phyloP scores from a whole-genome alignment of 2,888 invertebrate species.

The Eledone cirrhosa region DNA sequence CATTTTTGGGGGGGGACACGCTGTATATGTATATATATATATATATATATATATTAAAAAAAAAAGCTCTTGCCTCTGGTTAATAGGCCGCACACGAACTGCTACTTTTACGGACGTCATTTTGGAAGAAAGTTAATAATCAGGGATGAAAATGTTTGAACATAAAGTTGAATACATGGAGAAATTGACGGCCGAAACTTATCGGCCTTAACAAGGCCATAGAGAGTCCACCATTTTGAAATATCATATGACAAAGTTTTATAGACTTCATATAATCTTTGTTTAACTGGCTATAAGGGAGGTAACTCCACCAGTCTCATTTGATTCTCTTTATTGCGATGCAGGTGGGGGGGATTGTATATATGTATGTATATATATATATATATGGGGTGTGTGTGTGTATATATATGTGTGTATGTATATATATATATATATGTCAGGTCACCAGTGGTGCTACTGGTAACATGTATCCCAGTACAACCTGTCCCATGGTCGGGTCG shows the following conservation, averaged over 20 bases:
- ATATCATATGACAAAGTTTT: not conserved
- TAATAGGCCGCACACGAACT: conserved; percentile 60
- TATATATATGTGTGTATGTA: no score
- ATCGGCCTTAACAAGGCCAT: not conserved
- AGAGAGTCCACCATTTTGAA: conserved; percentile 12
- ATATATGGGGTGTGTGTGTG: no score
- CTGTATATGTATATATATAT: not conserved
- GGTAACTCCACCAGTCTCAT: no score
- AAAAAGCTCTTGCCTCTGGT: conserved; percentile 49
- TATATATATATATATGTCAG: no score
- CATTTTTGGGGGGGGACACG: no score
- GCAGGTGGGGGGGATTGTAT: no score
- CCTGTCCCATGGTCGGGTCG: no score
- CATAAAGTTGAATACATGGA: not conserved
- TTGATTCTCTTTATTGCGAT: no score
- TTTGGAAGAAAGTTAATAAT: conserved; percentile 28
- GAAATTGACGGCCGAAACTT: not conserved
- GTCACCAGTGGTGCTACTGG: no score
- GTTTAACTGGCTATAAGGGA: no score
- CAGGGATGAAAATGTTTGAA: not conserved
- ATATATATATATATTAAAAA: not conserved
- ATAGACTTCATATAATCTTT: not conserved
- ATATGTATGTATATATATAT: no score
- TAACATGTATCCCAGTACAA: no score
- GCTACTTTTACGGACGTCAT: conserved; percentile 82